phyloP scores from a whole-genome alignment of 2,888 invertebrate genomes.

The Cyclophora punctaria region DNA sequence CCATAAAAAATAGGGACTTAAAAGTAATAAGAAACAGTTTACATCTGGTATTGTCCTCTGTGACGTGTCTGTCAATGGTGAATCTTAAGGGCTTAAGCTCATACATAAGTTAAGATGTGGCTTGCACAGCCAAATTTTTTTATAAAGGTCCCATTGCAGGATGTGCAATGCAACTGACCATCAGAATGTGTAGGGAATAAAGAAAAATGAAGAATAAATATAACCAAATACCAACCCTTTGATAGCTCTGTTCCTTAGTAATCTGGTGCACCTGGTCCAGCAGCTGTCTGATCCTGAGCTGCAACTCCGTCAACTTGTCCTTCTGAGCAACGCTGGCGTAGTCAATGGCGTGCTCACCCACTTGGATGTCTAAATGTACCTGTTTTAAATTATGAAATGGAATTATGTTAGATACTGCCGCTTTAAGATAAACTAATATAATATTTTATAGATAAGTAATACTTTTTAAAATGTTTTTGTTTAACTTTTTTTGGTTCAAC shows the following conservation, averaged over 20 bases:
- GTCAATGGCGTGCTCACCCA: slow-evolving; percentile 98
- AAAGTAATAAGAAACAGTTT: neutral
- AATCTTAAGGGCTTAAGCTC: neutral
- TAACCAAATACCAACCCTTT: slow-evolving; percentile 79
- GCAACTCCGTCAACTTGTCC: slow-evolving; percentile 96
- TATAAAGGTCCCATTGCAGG: no score
- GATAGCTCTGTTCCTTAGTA: slow-evolving; percentile 99
- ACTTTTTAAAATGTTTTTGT: no score
- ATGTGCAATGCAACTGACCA: no score
- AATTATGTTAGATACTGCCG: no score
- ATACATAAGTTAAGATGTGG: neutral
- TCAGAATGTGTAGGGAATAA: no score
- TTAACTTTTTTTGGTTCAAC: no score
- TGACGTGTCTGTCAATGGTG: neutral
- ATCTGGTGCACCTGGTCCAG: slow-evolving; percentile 99
- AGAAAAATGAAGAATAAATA: neutral
- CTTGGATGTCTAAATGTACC: slow-evolving; percentile 98
- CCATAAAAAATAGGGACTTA: no score
- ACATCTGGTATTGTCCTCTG: neutral
- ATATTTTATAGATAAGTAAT: no score
- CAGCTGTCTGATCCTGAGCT: slow-evolving; percentile 94
- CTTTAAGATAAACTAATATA: no score
- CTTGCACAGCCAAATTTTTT: neutral
- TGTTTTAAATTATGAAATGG: slow-evolving; percentile 29
- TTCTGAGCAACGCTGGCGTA: slow-evolving; percentile 98